These are phyloP conservation scores for Gerris lacustris DNA, from an alignment of 2,888 invertebrate species.

Conservation along the genomic window DNA sequence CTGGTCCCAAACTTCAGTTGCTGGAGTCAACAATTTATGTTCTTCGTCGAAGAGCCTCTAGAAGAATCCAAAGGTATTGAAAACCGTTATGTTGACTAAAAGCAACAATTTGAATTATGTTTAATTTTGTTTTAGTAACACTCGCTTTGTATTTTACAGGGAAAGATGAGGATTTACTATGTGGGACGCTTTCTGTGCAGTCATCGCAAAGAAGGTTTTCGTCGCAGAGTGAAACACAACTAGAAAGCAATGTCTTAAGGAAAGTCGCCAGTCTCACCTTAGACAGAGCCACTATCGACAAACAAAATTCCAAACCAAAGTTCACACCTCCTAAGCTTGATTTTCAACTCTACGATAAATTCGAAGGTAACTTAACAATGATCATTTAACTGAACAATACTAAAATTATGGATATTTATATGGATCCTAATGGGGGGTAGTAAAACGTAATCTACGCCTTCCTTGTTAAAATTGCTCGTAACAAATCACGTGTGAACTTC, in stretches of 20 bases:
- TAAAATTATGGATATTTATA: neutral
- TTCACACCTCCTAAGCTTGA: constrained; percentile 71
- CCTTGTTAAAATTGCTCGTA: too few species aligned
- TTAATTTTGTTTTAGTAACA: too few species aligned
- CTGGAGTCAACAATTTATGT: too few species aligned
- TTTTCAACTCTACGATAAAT: constrained; percentile 76
- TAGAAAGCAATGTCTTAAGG: constrained; percentile 60
- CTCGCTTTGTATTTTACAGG: neutral
- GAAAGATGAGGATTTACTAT: neutral
- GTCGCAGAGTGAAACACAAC: neutral
- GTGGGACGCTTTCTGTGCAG: neutral
- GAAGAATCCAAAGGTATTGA: too few species aligned
- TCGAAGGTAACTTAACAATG: constrained; percentile 60
- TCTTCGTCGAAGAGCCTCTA: too few species aligned
- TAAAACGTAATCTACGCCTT: too few species aligned
- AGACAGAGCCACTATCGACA: constrained; percentile 55
- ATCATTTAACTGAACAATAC: constrained; percentile 24
- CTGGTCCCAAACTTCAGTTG: too few species aligned
- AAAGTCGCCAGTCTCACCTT: constrained; percentile 74
- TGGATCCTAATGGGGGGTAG: neutral
- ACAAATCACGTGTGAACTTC: too few species aligned
- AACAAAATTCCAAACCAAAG: constrained; percentile 54
- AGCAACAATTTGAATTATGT: too few species aligned
- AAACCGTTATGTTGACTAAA: too few species aligned
- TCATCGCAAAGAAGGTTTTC: neutral